Evolutionary conservation across 2,888 invertebrate genomes (phyloP), one percentile per base, ranked within the genome.

Genomic region (Epsilonema sp.): DNA sequence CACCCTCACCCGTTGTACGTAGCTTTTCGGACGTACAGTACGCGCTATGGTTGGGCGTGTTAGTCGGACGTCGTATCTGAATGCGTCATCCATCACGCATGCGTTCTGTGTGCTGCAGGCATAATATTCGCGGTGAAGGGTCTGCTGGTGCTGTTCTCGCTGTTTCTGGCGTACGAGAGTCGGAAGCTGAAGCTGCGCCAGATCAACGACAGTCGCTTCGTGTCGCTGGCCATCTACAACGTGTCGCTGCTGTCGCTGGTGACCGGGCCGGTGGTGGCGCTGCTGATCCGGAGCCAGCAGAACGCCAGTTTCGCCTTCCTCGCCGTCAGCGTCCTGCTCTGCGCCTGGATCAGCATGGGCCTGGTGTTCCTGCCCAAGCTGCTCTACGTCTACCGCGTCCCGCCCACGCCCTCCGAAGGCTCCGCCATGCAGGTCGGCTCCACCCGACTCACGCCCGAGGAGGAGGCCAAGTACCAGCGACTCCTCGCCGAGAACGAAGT

Each of bases 201-300:
- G 70, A 86, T 97, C 63, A 97, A 97, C 70, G 97, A 99, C 72
- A 89, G 90, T 1, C 78, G 92, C 60, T 87, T 90, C 67, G 92
- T 97, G 24, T 92, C 90, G 55, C 89, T 99, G 86, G 86, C 90
- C 64, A 94, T 99, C 65, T 99, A 97, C 75, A 97, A 97, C 69
- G 92, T 97, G 56, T 92, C 92, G 53, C 87, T 97, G 37, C 74
- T 97, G 46, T 92, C 92, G 67, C 74, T 94, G 59, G 92, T 99
- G 67, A 94, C 94, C 8, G 92, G 87, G 21, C 94, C 97, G 0
- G 92, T 62, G 22, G 58, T 97, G 49, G 85, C 87, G 39, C 77
- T 94, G 72, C 89, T 97, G 43, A 92, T 97, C 58, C 82, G 85
- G 52, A 85, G 85, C 56, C 92, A 97, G 66, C 90, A 92, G 67